Evolutionary conservation across 2,888 invertebrate genomes (phyloP).

Genomic region (Lamproptera curius): DNA sequence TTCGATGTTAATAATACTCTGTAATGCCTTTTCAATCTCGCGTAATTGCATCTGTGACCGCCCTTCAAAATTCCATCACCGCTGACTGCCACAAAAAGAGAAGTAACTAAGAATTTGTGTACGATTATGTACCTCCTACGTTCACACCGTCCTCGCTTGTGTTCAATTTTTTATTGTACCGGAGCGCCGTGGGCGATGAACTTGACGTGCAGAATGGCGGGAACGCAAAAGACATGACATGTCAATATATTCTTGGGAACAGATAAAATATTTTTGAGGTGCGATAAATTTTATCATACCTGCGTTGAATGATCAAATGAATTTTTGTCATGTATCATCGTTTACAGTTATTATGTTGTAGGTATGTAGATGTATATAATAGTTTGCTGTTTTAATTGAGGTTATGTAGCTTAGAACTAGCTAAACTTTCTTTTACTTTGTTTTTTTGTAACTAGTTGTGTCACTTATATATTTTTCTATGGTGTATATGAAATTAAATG

Average conservation of each 20-base stretch:
- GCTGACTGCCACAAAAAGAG: neutral
- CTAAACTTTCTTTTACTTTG: constrained; percentile 3
- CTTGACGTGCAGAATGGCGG: constrained; percentile 25
- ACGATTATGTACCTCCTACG: constrained; percentile 24
- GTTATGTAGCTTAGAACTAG: constrained; percentile 3
- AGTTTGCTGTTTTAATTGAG: too few relatives aligned
- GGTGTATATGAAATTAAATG: too few relatives aligned
- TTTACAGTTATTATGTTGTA: too few relatives aligned
- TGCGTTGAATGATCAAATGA: too few relatives aligned
- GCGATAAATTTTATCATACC: neutral
- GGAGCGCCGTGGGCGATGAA: constrained; percentile 28
- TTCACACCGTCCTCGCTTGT: constrained; percentile 10
- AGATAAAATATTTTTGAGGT: constrained; percentile 5
- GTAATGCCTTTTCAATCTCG: neutral
- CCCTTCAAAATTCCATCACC: neutral
- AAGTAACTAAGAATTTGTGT: constrained; percentile 12
- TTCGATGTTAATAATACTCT: neutral
- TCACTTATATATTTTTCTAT: too few relatives aligned
- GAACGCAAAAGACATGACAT: constrained; percentile 10
- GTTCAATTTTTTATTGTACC: constrained; percentile 22
- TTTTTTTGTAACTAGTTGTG: too few relatives aligned
- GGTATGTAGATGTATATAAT: too few relatives aligned
- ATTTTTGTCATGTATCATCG: too few relatives aligned
- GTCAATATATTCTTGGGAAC: neutral
- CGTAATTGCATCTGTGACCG: neutral